Evolutionary conservation across 35 echinoderm and acorn worm species (phyloP), one percentile per base, ranked within the genome.

Genomic region (Chiridota heheva): DNA sequence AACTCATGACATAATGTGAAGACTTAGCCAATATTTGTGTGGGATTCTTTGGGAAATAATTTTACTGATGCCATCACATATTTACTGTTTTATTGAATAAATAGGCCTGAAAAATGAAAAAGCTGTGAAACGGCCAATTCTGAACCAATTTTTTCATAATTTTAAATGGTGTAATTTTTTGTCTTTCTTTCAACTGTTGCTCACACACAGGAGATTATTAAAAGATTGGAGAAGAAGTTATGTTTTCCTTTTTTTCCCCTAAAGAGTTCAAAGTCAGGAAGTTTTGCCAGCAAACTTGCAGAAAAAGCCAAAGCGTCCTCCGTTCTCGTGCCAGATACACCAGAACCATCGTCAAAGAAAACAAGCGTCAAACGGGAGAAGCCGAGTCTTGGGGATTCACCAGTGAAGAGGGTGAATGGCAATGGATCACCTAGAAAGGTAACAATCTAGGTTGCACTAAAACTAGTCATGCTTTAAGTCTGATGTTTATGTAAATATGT

Each of bases 221-320:
- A 77, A 76, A 70, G 45, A 33, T 55, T 39, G 42, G 24, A 36
- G 32, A 33, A 49, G 46, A 32, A 24, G 45, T 49, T 34, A 43
- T 49, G 8, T 36, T 40, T 18, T 41, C 65, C 0, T 40, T 46
- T 33, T 27, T 18, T 13, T 62, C 40, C 17, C 15, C 12, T 24
- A 53, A 30, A 20, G 34, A 40, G 38, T 8, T 24, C 20, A 18
- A 29, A 67, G 49, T 72, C 41, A 80, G 76, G 70, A 69, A 79
- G 15, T 22, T 39, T 88, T 12, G 79, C 84, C 1, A 93, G 90
- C 63, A 93, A 93, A 70, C 58, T 93, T 42, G 85, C 90, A 53
- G 85, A 69, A 3, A 87, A 93, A 58, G 70, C 84, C 31, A 62
- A 60, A 76, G 46, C 77, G 43, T 53, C 76, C 49, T 81, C 67